Conservation (phyloP, 1,140 invertebrate genomes). For the Copidosoma floridanum region DNA sequence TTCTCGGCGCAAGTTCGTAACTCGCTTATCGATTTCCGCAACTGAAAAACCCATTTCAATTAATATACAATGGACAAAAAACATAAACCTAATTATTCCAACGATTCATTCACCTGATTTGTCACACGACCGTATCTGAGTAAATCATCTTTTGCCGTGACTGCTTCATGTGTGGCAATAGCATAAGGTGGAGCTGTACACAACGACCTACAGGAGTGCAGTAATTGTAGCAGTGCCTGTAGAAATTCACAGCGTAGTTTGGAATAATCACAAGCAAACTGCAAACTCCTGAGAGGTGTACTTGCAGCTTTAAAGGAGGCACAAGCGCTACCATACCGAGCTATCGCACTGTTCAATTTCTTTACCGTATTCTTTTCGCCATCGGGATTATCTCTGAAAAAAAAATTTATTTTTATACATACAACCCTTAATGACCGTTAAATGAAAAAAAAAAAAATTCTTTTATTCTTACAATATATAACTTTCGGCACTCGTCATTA, state of each 20-base stretch:
- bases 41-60: conserved; percentile 47
- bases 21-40: conserved; percentile 75
- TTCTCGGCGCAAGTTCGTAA: conserved; percentile 73
- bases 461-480: conserved; percentile 50
- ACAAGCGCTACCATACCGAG: conserved; percentile 65
- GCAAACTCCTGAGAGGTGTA: conserved; percentile 65
- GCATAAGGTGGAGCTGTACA: conserved; percentile 90
- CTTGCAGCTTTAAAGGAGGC: conserved; percentile 73
- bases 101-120: conserved; percentile 58
- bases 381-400: conserved; percentile 39
- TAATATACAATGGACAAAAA: conserved; percentile 1
- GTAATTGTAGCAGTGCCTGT: conserved; percentile 71
- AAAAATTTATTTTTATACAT: conserved; percentile 13
- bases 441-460: too few species aligned
- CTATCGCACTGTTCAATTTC: conserved; percentile 63
- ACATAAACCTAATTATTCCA: conserved; percentile 9
- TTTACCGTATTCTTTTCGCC: conserved; percentile 55
- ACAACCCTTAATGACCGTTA: background rate
- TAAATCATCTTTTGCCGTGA: conserved; percentile 76
- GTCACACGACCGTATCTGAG: conserved; percentile 81
- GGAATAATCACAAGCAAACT: conserved; percentile 79
- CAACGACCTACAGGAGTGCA: conserved; percentile 75
- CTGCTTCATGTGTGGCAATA: conserved; percentile 79
- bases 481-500: conserved; percentile 68
- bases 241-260: conserved; percentile 75